Conservation (phyloP, 2,888 invertebrate species). For the Noctua pronuba region DNA sequence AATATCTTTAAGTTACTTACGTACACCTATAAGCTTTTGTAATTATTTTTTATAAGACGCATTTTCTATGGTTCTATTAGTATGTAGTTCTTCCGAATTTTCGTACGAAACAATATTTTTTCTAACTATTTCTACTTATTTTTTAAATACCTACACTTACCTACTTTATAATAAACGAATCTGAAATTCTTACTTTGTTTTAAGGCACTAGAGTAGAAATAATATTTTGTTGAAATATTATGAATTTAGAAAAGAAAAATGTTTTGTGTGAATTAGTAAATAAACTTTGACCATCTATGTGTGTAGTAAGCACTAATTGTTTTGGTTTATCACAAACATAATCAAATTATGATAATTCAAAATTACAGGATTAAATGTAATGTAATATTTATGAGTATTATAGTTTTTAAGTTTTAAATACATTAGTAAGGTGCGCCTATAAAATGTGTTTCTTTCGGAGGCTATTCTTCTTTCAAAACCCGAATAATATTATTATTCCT, state of each 20-base stretch:
- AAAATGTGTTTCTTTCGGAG: slow-evolving; percentile 31
- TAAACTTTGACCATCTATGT: slow-evolving; percentile 17
- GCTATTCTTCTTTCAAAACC: slow-evolving; percentile 2
- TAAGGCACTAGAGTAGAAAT: slow-evolving; percentile 30
- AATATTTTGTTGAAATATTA: slow-evolving; percentile 19
- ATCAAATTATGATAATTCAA: slow-evolving; percentile 50
- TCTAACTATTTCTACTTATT: slow-evolving; percentile 27
- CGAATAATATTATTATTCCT: slow-evolving; percentile 4
- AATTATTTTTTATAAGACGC: slow-evolving; percentile 48
- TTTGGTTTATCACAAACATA: slow-evolving; percentile 42
- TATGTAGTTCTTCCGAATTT: slow-evolving; percentile 24
- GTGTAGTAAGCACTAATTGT: slow-evolving; percentile 18
- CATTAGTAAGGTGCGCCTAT: slow-evolving; percentile 49
- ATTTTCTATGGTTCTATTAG: slow-evolving; percentile 56
- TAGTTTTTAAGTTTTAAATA: slow-evolving; percentile 64
- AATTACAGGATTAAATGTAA: slow-evolving; percentile 54
- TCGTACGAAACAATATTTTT: slow-evolving; percentile 34
- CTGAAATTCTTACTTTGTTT: slow-evolving; percentile 35
- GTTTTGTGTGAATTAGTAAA: slow-evolving; percentile 23
- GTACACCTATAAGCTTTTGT: slow-evolving; percentile 45
- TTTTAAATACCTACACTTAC: slow-evolving; percentile 13
- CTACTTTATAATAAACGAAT: slow-evolving; percentile 35
- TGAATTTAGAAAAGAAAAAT: background rate
- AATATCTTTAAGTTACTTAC: slow-evolving; percentile 1
- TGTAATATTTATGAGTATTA: slow-evolving; percentile 60